Base-by-base conservation (phyloP, 2,888 invertebrate genomes). In the Gastrophysa polygoni region DNA sequence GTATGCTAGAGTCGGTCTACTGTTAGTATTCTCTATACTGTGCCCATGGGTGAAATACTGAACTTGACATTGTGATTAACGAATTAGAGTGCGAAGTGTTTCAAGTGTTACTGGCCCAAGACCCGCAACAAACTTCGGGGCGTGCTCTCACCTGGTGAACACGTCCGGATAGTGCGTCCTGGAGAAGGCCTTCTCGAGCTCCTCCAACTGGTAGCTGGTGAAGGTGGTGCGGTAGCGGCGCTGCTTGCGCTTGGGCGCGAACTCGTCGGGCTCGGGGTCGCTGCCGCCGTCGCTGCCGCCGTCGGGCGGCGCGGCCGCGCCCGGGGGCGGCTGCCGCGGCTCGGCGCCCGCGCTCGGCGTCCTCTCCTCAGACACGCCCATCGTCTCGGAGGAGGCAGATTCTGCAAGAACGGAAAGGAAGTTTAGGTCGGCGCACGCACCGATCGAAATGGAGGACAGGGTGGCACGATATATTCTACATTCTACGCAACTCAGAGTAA, bases 101-200 rank as follows among this genome's bases (percentile, higher is more conserved):
- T n/a, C n/a, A n/a, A n/a, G n/a, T n/a, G n/a, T n/a, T n/a, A n/a
- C n/a, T n/a, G n/a, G n/a, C n/a, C n/a, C n/a, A n/a, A n/a, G n/a
- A n/a, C n/a, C n/a, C n/a, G n/a, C n/a, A n/a, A n/a, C n/a, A n/a
- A n/a, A n/a, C n/a, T n/a, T n/a, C n/a, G n/a, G n/a, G n/a, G n/a
- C n/a, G 29, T 18, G 3, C 5, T 38, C 84, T 83, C 77, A 94
- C 95, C 95, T 92, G 46, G 97, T 97, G 83, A 98, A 98, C 1
- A 98, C 97, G 82, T 98, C 98, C 32, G 98, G 98, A 81, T 98
- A 98, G 82, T 98, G 98, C 11, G 98, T 98, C 78, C 96, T 91
- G 1, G 96, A 92, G 83, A 98, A 98, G 0, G 97, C 96, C 79
- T 97, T 97, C 82, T 98, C 97, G 73, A 98, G 82, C 81, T 98